phyloP scores from a whole-genome alignment of 23 tunicate genomes.

The Trididemnum nubilum region DNA sequence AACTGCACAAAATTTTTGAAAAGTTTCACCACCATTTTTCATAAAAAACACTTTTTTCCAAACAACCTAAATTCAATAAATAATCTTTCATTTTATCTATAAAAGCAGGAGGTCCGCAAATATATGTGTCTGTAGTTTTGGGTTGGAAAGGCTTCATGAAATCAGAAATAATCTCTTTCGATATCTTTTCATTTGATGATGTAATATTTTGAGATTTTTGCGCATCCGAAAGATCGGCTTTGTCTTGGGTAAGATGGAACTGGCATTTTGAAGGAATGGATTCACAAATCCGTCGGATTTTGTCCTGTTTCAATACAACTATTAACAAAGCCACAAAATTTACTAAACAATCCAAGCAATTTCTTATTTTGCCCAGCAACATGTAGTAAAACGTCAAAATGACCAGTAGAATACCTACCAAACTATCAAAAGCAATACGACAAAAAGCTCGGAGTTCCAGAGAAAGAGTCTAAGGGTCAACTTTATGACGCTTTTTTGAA shows the following conservation, averaged over 20 bases:
- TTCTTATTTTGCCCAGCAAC: no score
- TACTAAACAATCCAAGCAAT: no score
- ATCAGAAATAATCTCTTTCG: neutral
- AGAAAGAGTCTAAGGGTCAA: no score
- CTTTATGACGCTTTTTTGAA: no score
- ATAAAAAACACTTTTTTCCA: conserved; percentile 44
- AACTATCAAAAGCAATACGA: no score
- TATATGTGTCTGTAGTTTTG: conserved; percentile 39
- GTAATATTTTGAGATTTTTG: neutral
- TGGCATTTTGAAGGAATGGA: conserved; percentile 23
- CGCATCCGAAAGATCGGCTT: neutral
- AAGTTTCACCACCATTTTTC: conserved; percentile 89
- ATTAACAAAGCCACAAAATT: no score
- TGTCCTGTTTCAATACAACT: conserved; percentile 31
- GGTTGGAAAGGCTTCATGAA: neutral
- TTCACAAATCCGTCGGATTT: conserved; percentile 47
- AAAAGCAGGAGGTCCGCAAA: conserved; percentile 87
- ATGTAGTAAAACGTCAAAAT: no score
- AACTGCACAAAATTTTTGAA: no score
- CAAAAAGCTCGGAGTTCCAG: no score
- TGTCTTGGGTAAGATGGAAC: conserved; percentile 54
- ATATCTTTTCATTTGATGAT: conserved; percentile 9
- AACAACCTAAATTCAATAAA: conserved; percentile 37
- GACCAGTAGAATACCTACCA: no score
- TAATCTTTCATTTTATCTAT: conserved; percentile 55